Conservation (phyloP, 2,888 invertebrate genomes). For the Selenia dentaria region DNA sequence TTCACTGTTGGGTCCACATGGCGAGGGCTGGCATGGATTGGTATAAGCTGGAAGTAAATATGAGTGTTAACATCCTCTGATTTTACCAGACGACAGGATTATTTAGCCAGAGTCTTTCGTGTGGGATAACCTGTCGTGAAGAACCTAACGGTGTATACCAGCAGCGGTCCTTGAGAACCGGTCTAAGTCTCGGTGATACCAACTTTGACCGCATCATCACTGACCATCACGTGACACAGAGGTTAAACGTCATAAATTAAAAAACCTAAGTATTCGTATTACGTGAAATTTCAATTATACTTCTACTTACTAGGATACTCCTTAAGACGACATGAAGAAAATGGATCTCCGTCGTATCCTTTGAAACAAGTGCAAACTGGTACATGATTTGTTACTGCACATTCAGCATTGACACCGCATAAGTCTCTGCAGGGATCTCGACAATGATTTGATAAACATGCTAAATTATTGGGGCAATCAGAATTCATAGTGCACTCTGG, state of each 20-base stretch:
- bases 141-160: no score
- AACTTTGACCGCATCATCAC: no score
- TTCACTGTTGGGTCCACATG: constrained; percentile 91
- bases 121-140: no score
- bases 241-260: no score
- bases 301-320: constrained; percentile 83
- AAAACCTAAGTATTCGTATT: no score
- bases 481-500: constrained; percentile 94
- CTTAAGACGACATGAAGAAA: constrained; percentile 88
- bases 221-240: no score
- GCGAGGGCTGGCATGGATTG: constrained; percentile 90
- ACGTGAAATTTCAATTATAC: no score
- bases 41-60: constrained; percentile 27
- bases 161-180: no score
- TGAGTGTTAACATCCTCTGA: no score
- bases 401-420: constrained; percentile 93
- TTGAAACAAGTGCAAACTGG: constrained; percentile 92
- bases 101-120: no score
- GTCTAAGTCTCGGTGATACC: no score
- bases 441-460: constrained; percentile 93
- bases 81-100: no score
- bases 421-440: constrained; percentile 93
- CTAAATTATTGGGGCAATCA: constrained; percentile 90
- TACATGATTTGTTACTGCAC: constrained; percentile 91
- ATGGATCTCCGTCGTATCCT: constrained; percentile 93